Base-by-base conservation (phyloP, 92 coral and sea anemone species). In the Epizoanthus rinbou region DNA sequence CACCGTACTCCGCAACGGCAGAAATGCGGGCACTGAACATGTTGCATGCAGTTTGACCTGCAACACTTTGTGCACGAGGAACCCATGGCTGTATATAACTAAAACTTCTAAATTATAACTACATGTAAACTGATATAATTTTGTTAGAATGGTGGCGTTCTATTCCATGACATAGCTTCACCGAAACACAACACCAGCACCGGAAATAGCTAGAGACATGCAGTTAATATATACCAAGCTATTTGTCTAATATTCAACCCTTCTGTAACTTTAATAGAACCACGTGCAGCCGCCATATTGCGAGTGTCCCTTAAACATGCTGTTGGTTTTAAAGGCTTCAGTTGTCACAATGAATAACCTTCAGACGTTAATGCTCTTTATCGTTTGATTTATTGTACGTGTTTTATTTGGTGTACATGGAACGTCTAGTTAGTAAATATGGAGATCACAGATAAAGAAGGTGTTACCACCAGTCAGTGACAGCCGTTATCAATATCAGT, bases 41-140 rank as follows among this genome's bases (percentile, higher is more conserved):
- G 82, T 25, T 60, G 82, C 59, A 78, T 19, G 16, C 82, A 78
- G 21, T 78, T 78, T 2, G 82, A 78, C 18, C 25, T 25, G 9
- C 82, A 78, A 11, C 71, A 78, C 41, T 43, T 78, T 2, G 59
- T 60, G 45, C 71, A 37, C 28, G 15, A 28, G 10, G 82, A 78
- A 33, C 82, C 82, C 82, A 78, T 78, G 41, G 59, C 47, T 9
- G 25, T 0, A 4, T 67, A 33, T 5, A 15, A 8, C 39, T 67
- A 9, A 31, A 67, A 3, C 15, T 10, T 11, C 28, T 53, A 23
- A 74, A 74, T 50, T 50, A 15, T 25, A 53, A 31, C 57, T 74
- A 25, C 23, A 74, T 53, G 7, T 15, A 4, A 28, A 17, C 31
- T 14, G 62, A 7, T 41, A 45, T 25, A 72, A 25, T 28, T 15